Conservation (phyloP, 2,797 vertebrate genomes). For the Platyrinchus mystaceus region DNA sequence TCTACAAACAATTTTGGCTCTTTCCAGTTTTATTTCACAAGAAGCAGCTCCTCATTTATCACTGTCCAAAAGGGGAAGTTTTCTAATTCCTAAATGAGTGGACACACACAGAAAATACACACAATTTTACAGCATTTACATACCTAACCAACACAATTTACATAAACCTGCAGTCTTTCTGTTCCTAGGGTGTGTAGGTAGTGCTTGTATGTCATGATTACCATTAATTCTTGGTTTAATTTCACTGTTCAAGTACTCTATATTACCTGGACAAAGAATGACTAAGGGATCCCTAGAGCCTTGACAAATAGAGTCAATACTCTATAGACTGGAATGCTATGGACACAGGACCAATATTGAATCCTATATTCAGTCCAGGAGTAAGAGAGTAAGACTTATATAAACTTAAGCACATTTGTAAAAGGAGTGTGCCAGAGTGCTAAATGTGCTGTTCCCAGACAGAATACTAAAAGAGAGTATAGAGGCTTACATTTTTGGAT, state of each 20-base stretch:
- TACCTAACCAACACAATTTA: neutral
- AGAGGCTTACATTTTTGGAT: neutral
- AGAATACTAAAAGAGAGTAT: neutral
- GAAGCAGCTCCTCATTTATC: neutral
- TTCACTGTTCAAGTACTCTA: neutral
- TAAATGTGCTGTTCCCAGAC: neutral
- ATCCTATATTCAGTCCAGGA: neutral
- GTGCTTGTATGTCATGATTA: neutral
- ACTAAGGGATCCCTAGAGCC: neutral
- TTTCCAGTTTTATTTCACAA: neutral
- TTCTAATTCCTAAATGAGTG: neutral
- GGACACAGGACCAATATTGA: neutral
- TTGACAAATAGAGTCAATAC: neutral
- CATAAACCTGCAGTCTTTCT: neutral
- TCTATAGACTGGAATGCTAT: neutral
- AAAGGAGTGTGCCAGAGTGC: neutral
- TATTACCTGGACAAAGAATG: neutral
- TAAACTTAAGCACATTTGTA: fast-evolving
- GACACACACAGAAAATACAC: neutral
- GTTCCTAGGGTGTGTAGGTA: neutral
- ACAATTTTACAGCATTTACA: neutral
- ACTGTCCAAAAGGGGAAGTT: neutral
- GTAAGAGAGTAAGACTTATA: neutral
- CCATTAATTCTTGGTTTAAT: neutral
- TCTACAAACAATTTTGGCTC: neutral